Evolutionary conservation across 2,797 vertebrate species (phyloP), one percentile per base, ranked within the genome.

Genomic region (Austrolebias charrua): DNA sequence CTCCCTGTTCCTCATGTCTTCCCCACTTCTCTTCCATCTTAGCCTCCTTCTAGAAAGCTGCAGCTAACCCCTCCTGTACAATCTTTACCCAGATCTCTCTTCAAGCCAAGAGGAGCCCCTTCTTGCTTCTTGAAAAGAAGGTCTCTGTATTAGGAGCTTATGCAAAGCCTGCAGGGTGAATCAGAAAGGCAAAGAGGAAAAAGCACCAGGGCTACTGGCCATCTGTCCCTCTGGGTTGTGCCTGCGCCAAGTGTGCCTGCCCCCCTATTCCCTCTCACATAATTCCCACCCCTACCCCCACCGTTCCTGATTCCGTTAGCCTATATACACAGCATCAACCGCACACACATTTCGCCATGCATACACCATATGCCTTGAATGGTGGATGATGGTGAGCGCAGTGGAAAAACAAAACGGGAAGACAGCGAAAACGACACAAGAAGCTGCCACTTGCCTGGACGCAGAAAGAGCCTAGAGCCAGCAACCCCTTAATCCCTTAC

Each of bases 371-470:
- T 49, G 60, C 78, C 82, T 80, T 40, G 52, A 78, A 85, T 85
- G 78, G 80, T 49, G 73, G 74, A 82, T 69, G 82, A 73, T 55
- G 42, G 33, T 45, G 59, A 86, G 62, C 81, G 82, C 35, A 48
- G 35, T 38, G 35, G 10, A 11, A 38, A 11, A 11, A 38, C 9
- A 11, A 38, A 38, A 38, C 9, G 3, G 60, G 78, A 64, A 43
- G 20, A 66, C 62, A 3, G 42, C 54, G 54, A 75, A 33, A 85
- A 86, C 83, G 87, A 67, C 75, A 81, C 57, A 81, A 85, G 82
- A 75, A 82, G 72, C 89, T 92, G 82, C 83, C 92, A 96, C 95
- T 97, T 96, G 95, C 95, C 96, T 96, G 94, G 87, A 86, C 93
- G 92, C 88, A 75, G 86, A 89, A 66, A 42, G 76, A 80, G 80